These are phyloP conservation scores for Hoplodrina blanda DNA, from an alignment of 2,888 invertebrate genomes.

Conservation along the genomic window DNA sequence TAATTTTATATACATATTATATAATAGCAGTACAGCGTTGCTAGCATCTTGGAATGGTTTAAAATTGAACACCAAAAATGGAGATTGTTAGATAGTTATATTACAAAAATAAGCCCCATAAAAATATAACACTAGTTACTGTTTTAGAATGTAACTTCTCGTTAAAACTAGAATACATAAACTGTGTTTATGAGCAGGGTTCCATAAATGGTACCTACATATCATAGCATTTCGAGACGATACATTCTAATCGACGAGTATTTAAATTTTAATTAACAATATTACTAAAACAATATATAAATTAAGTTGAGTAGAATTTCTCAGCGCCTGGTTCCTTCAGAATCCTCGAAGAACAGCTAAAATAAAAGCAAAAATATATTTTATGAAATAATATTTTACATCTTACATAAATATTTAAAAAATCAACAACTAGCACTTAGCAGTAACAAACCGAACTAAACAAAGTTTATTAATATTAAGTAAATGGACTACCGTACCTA, in stretches of 20 bases:
- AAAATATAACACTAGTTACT: constrained; percentile 36
- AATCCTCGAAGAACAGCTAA: constrained; percentile 79
- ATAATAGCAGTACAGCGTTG: constrained; percentile 52
- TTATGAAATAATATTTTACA: constrained; percentile 14
- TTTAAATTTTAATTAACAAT: constrained; percentile 32
- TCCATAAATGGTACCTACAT: constrained; percentile 1
- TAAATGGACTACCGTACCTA: not conserved
- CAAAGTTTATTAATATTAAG: not conserved
- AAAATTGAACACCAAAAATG: constrained; percentile 72
- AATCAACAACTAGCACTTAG: constrained; percentile 14
- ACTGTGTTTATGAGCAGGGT: not conserved
- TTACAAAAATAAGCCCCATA: constrained; percentile 65
- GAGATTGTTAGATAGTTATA: constrained; percentile 62
- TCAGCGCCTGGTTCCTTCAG: constrained; percentile 64
- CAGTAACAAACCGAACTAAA: not conserved
- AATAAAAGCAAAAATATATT: constrained; percentile 72
- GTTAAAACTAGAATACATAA: not conserved
- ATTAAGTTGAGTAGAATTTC: constrained; percentile 49
- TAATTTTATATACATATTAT: constrained; percentile 44
- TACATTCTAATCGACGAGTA: constrained; percentile 35
- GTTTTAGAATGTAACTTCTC: constrained; percentile 28
- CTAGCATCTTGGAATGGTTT: constrained; percentile 79
- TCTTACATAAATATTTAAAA: constrained; percentile 13
- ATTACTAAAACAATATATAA: constrained; percentile 34
- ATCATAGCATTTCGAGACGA: constrained; percentile 1